These are phyloP conservation scores for Neoarius graeffei DNA, from an alignment of 2,113 vertebrate species.

Conservation along the genomic window DNA sequence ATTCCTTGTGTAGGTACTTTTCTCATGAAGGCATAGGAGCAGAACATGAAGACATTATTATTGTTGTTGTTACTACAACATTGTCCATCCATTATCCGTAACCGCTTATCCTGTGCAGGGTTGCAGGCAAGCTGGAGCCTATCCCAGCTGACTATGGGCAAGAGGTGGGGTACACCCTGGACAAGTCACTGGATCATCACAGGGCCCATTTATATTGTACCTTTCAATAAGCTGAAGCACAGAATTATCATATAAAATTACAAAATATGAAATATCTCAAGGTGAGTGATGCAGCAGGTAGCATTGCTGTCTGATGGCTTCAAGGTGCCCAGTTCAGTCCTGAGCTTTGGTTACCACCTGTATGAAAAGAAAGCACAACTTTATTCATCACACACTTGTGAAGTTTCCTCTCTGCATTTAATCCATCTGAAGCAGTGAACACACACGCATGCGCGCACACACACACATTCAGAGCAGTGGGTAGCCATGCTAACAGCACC, in stretches of 20 bases:
- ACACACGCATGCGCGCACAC: too few relatives aligned
- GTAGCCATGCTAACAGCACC: too few relatives aligned
- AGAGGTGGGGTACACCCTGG: too few relatives aligned
- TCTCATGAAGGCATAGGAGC: not conserved
- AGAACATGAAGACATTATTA: not conserved
- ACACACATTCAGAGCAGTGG: too few relatives aligned
- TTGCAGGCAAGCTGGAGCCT: too few relatives aligned
- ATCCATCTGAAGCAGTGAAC: too few relatives aligned
- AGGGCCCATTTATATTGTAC: not conserved
- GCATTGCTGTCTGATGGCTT: not conserved
- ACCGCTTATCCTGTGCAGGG: too few relatives aligned
- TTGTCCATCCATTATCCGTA: too few relatives aligned
- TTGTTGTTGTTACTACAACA: not conserved
- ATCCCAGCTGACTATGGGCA: too few relatives aligned
- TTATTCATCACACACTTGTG: too few relatives aligned
- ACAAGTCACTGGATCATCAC: too few relatives aligned
- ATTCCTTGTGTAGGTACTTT: not conserved
- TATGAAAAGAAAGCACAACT: not conserved
- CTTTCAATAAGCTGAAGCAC: not conserved
- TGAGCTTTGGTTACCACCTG: not conserved
- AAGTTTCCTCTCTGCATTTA: too few relatives aligned
- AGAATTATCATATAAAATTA: not conserved
- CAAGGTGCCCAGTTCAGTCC: not conserved
- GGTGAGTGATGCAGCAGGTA: not conserved
- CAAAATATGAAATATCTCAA: not conserved